These are phyloP conservation scores for Stictonetta naevosa DNA, from an alignment of 2,113 vertebrate species.

Conservation along the genomic window DNA sequence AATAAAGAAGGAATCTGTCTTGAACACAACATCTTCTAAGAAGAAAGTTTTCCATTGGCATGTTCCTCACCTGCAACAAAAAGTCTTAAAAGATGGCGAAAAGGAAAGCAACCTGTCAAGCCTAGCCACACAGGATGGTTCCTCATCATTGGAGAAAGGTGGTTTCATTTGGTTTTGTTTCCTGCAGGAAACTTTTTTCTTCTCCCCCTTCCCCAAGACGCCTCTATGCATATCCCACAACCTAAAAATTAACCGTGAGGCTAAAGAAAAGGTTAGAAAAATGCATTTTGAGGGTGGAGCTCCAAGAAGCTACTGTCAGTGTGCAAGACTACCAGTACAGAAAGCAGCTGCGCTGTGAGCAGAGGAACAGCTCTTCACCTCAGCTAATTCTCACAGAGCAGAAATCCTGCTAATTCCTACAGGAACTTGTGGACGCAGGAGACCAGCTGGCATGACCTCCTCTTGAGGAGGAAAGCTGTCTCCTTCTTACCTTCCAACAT, in stretches of 20 bases:
- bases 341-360: background rate
- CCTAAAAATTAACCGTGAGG: background rate
- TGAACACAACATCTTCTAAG: slow-evolving; percentile 26
- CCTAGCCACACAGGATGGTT: background rate
- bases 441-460: background rate
- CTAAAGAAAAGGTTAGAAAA: background rate
- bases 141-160: background rate
- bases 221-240: background rate
- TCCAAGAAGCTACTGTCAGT: background rate
- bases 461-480: background rate
- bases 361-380: background rate
- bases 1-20: slow-evolving; percentile 33
- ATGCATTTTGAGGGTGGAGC: background rate
- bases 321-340: background rate
- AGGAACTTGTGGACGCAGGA: background rate
- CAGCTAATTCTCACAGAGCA: background rate
- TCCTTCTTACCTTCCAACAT: background rate
- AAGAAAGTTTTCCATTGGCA: slow-evolving; percentile 40
- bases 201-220: background rate
- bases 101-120: slow-evolving; percentile 7
- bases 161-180: background rate
- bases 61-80: slow-evolving; percentile 62
- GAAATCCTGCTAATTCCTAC: background rate
- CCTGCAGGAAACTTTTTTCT: background rate
- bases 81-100: slow-evolving; percentile 30